These are phyloP conservation scores for Thymelicus acteon DNA, from an alignment of 2,888 invertebrate genomes.

Conservation along the genomic window DNA sequence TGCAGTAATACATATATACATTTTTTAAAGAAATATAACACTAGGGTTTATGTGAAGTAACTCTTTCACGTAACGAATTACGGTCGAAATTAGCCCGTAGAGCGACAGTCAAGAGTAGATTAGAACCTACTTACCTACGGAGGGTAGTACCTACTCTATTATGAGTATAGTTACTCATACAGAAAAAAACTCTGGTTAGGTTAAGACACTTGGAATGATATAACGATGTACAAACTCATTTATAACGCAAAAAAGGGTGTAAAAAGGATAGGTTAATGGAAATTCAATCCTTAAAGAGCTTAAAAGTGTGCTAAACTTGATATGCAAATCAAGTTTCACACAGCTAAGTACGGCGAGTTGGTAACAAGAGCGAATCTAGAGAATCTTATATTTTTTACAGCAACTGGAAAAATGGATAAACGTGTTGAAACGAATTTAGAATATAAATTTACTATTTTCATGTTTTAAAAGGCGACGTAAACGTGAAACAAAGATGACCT, in stretches of 20 bases:
- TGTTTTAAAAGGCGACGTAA: background rate
- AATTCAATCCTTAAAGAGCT: conserved; percentile 8
- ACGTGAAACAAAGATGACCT: conserved; percentile 43
- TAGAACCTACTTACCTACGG: too few relatives aligned
- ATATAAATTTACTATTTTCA: background rate
- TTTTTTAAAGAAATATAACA: too few relatives aligned
- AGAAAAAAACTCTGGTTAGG: too few relatives aligned
- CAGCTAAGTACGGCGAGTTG: conserved; percentile 2
- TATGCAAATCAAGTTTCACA: conserved; percentile 9
- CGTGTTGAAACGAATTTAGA: background rate
- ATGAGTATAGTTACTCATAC: too few relatives aligned
- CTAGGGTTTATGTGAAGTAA: too few relatives aligned
- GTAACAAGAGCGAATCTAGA: conserved; percentile 3
- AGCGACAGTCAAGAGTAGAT: too few relatives aligned
- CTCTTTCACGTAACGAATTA: too few relatives aligned
- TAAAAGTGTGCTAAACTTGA: conserved; percentile 8
- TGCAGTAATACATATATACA: too few relatives aligned
- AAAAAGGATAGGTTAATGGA: conserved; percentile 9
- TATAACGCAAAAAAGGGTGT: background rate
- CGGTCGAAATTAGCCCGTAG: too few relatives aligned
- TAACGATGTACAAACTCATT: background rate
- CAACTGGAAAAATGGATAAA: background rate
- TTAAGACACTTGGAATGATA: too few relatives aligned
- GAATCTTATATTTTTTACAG: background rate
- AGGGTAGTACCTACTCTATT: too few relatives aligned